phyloP scores from a whole-genome alignment of 1,140 invertebrate species.

The Aporrectodea caliginosa region DNA sequence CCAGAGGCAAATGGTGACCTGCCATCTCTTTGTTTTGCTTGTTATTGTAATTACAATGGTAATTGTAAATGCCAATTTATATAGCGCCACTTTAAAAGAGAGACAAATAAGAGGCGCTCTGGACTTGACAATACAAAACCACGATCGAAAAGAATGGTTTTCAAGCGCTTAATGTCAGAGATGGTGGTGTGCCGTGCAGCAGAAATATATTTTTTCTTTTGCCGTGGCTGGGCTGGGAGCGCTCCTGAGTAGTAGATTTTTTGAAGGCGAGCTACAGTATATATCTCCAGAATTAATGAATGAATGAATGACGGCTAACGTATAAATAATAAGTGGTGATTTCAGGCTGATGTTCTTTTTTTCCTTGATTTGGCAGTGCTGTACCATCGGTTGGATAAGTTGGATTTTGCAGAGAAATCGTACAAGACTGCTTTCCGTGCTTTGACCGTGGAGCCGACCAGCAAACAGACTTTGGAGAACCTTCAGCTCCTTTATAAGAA shows the following conservation, averaged over 20 bases:
- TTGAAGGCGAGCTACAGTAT: too few species aligned
- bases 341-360: conserved; percentile 22
- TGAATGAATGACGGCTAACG: too few species aligned
- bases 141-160: conserved; percentile 2
- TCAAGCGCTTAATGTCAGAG: background rate
- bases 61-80: too few species aligned
- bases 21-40: too few species aligned
- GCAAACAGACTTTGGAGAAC: conserved; percentile 58
- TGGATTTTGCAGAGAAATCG: conserved; percentile 66
- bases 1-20: too few species aligned
- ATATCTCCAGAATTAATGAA: too few species aligned
- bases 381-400: conserved; percentile 87
- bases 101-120: background rate
- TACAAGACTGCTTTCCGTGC: conserved; percentile 78
- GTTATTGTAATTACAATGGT: too few species aligned
- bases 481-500: conserved; percentile 55
- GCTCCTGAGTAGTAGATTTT: too few species aligned
- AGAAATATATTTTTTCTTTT: too few species aligned
- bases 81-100: too few species aligned
- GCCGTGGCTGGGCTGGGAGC: too few species aligned
- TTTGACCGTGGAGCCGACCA: conserved; percentile 65
- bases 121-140: background rate
- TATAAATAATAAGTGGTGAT: background rate
- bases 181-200: background rate
- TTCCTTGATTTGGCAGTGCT: conserved; percentile 69